Percentiles rank a stretch among this genome's conserved stretches.
Evolutionary conservation across 2,797 vertebrate species (phyloP).

Genomic region (Pteropus rufus): DNA sequence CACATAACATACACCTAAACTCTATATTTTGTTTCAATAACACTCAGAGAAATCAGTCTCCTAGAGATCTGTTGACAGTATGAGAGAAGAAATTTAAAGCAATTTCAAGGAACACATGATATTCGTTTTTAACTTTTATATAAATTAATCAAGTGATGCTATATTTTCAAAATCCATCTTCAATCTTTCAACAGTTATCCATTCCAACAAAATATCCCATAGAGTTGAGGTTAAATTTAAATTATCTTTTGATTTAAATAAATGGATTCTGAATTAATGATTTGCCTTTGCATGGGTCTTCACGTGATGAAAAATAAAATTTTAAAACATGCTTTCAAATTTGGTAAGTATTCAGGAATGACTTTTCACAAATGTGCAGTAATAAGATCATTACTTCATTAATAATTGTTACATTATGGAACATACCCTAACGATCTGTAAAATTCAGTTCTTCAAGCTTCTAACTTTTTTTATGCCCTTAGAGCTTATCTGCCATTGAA

Average conservation of each 20-base stretch:
- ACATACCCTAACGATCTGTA: background rate
- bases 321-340: background rate
- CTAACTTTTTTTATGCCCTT: background rate
- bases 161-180: background rate
- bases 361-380: background rate
- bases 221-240: background rate
- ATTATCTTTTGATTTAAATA: background rate
- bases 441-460: background rate
- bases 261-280: background rate
- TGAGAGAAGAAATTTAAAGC: background rate
- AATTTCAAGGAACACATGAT: background rate
- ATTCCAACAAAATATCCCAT: background rate
- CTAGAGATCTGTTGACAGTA: background rate
- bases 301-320: background rate
- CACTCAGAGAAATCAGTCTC: background rate
- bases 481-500: background rate
- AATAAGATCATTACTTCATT: background rate
- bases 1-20: background rate
- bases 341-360: background rate
- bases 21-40: background rate
- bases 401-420: background rate
- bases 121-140: background rate
- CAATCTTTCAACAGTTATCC: background rate
- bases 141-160: background rate
- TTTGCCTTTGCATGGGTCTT: background rate